Conservation (phyloP, 2,113 vertebrate species). For the Suricata suricatta region DNA sequence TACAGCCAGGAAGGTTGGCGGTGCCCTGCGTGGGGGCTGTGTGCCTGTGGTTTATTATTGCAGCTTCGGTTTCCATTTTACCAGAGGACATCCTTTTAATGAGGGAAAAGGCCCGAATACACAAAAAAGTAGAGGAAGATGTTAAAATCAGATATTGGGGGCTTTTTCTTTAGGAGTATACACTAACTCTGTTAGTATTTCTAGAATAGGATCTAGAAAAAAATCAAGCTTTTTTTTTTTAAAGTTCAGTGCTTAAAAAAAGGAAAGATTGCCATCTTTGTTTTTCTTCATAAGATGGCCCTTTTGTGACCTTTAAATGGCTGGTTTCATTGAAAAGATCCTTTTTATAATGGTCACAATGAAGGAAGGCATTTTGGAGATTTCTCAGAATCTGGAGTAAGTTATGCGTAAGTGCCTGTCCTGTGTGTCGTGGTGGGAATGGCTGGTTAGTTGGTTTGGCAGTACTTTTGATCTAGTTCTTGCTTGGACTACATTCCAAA, state of each 20-base stretch:
- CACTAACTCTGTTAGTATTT: background rate
- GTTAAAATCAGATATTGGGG: background rate
- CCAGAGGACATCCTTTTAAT: background rate
- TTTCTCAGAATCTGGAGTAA: background rate
- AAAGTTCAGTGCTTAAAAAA: background rate
- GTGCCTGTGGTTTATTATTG: background rate
- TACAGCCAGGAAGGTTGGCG: rapidly evolving
- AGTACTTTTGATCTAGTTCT: background rate
- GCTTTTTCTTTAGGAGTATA: background rate
- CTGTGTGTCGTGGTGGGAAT: background rate
- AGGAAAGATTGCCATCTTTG: background rate
- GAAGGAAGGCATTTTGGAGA: background rate
- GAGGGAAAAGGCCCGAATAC: background rate
- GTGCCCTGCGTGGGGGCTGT: rapidly evolving
- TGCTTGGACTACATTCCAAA: background rate
- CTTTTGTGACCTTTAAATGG: background rate
- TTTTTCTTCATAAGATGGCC: background rate
- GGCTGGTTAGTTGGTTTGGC: background rate
- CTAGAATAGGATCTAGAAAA: background rate
- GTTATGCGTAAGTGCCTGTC: rapidly evolving
- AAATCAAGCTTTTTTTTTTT: background rate
- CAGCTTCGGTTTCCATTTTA: background rate
- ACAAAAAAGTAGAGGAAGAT: background rate
- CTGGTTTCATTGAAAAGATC: background rate
- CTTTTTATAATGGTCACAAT: background rate